Base-by-base conservation (phyloP, 2,113 vertebrate genomes). In the Patagioenas fasciata region DNA sequence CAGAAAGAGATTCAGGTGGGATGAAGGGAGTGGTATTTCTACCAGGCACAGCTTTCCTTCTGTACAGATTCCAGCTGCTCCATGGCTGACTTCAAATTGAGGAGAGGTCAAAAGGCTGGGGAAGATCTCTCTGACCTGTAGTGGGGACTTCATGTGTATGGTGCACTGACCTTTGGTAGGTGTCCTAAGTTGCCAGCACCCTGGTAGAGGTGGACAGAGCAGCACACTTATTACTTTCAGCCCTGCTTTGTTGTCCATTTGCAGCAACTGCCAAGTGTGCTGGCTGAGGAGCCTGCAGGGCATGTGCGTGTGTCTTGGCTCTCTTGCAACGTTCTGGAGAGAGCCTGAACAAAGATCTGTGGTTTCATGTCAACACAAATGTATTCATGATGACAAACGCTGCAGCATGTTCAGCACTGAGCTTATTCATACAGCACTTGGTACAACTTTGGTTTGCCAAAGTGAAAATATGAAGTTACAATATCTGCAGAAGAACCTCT, bases 291-390 rank as follows among this genome's bases (percentile, higher is more conserved):
- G 42, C 53, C 82, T 80, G 36, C 56, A 58, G 94, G 62, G 53
- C 57, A 36, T 1, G 0, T 1, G 7, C 0, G 0, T 2, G 2
- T 15, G 9, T 53, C 65, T 38, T 71, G 42, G 38, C 13, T 9
- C 44, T 89, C 66, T 70, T 1, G 4, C 36, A 74, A 0, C 0
- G 8, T 79, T 89, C 89, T 72, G 54, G 54, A 57, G 60, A 69
- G 78, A 72, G 31, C 42, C 31, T 31, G 69, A 67, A 62, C 83
- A 80, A 62, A 92, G 83, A 78, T 64, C 50, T 80, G 82, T 77
- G 86, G 73, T 78, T 88, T 92, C 53, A 26, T 78, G 83, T 92
- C 80, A 88, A 36, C 57, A 72, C 40, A 65, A 57, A 54, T 60
- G 32, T 60, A 69, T 92, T 92, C 60, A 29, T n/a, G 83, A 73